phyloP scores from a whole-genome alignment of 2,797 vertebrate species.

The Hemibagrus guttatus region DNA sequence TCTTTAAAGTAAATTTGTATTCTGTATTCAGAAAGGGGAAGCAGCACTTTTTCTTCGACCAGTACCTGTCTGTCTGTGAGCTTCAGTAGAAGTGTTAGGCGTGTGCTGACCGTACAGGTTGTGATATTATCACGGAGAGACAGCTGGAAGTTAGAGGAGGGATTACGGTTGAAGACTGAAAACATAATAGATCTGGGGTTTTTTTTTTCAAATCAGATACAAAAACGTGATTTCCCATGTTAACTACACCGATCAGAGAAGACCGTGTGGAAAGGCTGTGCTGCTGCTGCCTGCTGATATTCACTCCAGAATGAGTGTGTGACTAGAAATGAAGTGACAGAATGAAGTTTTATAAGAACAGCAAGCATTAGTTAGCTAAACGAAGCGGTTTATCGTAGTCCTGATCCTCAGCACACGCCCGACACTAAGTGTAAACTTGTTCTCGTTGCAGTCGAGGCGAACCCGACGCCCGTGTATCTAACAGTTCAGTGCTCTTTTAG shows the following conservation, averaged over 20 bases:
- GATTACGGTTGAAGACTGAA: neutral
- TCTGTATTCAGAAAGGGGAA: conserved; percentile 61
- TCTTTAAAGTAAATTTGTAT: conserved; percentile 71
- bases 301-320: no score
- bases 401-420: conserved; percentile 4
- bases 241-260: neutral
- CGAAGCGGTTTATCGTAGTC: neutral
- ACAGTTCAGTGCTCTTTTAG: conserved; percentile 69
- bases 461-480: conserved; percentile 61
- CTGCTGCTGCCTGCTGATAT: neutral
- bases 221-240: neutral
- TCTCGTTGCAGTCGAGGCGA: conserved; percentile 72
- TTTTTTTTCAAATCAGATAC: neutral
- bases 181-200: neutral
- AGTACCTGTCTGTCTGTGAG: conserved; percentile 70
- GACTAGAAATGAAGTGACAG: no score
- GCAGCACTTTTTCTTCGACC: conserved; percentile 69
- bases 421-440: conserved; percentile 66
- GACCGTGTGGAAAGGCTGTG: neutral
- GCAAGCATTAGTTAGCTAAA: neutral
- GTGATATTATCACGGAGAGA: neutral
- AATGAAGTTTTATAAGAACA: no score
- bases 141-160: no score
- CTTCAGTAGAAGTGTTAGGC: conserved; percentile 63
- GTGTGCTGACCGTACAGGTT: neutral